These are phyloP conservation scores for Mastacembelus armatus DNA, from an alignment of 2,797 vertebrate genomes.

Conservation along the genomic window DNA sequence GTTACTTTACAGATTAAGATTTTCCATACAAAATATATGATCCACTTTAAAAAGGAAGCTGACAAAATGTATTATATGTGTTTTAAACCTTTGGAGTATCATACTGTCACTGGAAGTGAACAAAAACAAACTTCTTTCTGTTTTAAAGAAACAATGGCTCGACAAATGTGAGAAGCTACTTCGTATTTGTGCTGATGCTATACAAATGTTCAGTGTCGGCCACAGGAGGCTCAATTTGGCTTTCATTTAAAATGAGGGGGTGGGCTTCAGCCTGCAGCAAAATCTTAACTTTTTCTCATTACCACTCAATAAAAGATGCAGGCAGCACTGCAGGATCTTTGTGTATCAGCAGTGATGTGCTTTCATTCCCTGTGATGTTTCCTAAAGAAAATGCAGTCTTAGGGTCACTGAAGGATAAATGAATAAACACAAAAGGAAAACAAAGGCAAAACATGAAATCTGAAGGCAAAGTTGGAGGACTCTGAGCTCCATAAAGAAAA, in stretches of 20 bases:
- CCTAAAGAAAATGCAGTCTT: neutral
- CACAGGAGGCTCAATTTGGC: slow-evolving; percentile 32
- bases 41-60: no score
- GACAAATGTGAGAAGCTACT: slow-evolving; percentile 52
- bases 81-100: neutral
- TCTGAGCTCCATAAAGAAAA: neutral
- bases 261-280: slow-evolving; percentile 30
- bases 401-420: slow-evolving; percentile 18
- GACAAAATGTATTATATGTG: no score
- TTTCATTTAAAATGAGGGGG: neutral
- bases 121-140: slow-evolving; percentile 23
- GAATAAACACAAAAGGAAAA: neutral
- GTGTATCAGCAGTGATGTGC: slow-evolving; percentile 22
- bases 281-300: slow-evolving; percentile 49
- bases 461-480: neutral
- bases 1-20: no score
- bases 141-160: slow-evolving; percentile 37
- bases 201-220: slow-evolving; percentile 46
- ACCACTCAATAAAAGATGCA: slow-evolving; percentile 46
- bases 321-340: neutral
- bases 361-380: slow-evolving; percentile 32
- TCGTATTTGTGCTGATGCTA: slow-evolving; percentile 59
- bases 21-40: no score
- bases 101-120: slow-evolving; percentile 8
- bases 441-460: neutral